Conservation (phyloP, 2,888 invertebrate species). For the Euproctis similis region DNA sequence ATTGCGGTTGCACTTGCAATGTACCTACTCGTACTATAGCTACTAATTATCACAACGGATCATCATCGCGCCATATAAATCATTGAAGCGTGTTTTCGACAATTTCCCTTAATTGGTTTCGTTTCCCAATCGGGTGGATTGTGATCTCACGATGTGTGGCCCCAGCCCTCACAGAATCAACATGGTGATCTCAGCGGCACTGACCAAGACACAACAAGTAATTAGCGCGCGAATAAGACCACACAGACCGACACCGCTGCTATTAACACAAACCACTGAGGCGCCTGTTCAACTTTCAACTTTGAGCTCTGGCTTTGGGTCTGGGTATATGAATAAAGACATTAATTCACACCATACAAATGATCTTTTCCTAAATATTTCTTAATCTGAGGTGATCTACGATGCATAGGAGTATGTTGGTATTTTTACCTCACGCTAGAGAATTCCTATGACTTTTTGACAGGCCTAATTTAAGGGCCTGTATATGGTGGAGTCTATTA, state of each 20-base stretch:
- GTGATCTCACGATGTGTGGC: constrained; percentile 44
- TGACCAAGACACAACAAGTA: constrained; percentile 36
- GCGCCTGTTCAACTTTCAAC: constrained; percentile 45
- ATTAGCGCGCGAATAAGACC: constrained; percentile 49
- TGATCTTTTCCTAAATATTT: too few species aligned
- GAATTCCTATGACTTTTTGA: too few species aligned
- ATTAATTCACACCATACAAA: too few species aligned
- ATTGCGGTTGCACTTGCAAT: too few species aligned
- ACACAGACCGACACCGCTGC: constrained; percentile 45
- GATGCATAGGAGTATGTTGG: too few species aligned
- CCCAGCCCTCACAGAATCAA: constrained; percentile 45
- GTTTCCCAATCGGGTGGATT: constrained; percentile 48
- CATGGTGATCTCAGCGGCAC: constrained; percentile 50
- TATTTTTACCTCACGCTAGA: too few species aligned
- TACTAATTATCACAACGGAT: constrained; percentile 42
- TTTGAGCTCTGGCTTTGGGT: constrained; percentile 41
- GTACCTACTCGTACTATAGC: too few species aligned
- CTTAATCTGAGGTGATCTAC: too few species aligned
- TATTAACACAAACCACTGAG: constrained; percentile 29
- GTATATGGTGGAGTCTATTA: too few species aligned
- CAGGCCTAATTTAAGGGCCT: too few species aligned
- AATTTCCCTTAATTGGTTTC: constrained; percentile 61
- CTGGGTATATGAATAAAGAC: too few species aligned
- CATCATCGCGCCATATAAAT: constrained; percentile 46
- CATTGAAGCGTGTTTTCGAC: constrained; percentile 44